Evolutionary conservation across 2,113 vertebrate genomes (phyloP).

Genomic region (Thunnus thynnus): DNA sequence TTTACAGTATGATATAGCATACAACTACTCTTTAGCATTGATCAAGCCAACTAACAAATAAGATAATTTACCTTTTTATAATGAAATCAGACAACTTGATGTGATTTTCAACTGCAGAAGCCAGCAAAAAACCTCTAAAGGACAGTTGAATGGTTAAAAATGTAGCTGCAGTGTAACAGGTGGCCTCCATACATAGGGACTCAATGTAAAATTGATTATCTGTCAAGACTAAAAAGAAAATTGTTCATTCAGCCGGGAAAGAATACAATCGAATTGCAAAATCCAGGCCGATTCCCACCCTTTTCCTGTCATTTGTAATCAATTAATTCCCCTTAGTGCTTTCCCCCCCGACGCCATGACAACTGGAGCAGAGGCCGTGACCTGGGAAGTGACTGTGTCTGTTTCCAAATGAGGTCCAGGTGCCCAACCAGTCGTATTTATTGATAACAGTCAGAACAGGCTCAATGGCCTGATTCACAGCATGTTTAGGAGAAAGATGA

Average conservation of each 20-base stretch:
- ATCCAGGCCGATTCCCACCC: too few relatives aligned
- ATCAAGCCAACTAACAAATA: too few relatives aligned
- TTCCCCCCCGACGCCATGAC: background rate
- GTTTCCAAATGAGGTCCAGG: background rate
- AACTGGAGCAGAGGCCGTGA: background rate
- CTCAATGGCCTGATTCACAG: background rate
- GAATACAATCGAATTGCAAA: background rate
- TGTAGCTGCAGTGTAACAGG: background rate
- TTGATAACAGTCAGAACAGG: background rate
- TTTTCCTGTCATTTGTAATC: background rate
- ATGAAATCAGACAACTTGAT: too few relatives aligned
- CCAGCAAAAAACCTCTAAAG: too few relatives aligned
- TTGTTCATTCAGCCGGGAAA: too few relatives aligned
- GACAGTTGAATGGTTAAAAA: too few relatives aligned
- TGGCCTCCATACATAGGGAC: background rate
- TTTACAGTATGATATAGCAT: too few relatives aligned
- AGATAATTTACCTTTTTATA: too few relatives aligned
- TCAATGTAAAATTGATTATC: too few relatives aligned
- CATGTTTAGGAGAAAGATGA: background rate
- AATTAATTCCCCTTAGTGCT: background rate
- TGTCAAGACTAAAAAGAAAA: too few relatives aligned
- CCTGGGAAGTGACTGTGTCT: conserved; percentile 5
- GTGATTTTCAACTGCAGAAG: too few relatives aligned
- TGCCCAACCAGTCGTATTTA: background rate
- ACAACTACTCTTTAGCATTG: too few relatives aligned